phyloP scores from a whole-genome alignment of 1,140 invertebrate species.

The Drosophila ogumai region DNA sequence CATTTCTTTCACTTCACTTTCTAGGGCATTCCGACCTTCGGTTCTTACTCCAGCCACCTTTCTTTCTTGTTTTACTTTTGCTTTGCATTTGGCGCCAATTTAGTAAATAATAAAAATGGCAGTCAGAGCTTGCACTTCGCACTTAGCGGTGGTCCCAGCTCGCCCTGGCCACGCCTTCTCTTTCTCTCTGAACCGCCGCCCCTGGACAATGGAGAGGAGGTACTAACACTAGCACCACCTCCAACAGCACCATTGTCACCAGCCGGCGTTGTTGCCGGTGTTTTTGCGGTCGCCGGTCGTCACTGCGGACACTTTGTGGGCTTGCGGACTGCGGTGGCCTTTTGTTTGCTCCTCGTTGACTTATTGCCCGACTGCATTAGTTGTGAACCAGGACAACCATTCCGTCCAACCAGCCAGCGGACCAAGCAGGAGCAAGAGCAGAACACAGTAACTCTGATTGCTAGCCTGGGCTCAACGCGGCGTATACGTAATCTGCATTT shows the following conservation, averaged over 20 bases:
- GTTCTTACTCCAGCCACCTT: not conserved
- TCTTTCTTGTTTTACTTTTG: constrained; percentile 59
- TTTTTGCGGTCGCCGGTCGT: constrained; percentile 55
- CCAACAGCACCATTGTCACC: constrained; percentile 2
- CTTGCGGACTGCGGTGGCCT: constrained; percentile 60
- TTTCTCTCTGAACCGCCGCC: not conserved
- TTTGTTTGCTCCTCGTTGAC: constrained; percentile 73
- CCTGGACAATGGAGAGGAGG: not conserved
- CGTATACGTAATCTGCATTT: constrained; percentile 79
- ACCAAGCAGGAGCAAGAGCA: constrained; percentile 7
- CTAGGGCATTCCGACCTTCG: constrained; percentile 12
- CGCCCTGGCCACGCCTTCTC: constrained; percentile 10
- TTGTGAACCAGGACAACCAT: constrained; percentile 45
- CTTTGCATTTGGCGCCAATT: constrained; percentile 81
- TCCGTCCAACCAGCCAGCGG: constrained; percentile 4
- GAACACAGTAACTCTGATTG: constrained; percentile 53
- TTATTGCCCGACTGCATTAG: constrained; percentile 76
- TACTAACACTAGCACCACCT: not conserved
- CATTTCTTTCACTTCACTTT: not conserved
- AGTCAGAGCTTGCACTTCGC: constrained; percentile 74
- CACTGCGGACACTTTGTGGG: constrained; percentile 75
- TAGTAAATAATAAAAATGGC: constrained; percentile 80
- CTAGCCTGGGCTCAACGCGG: constrained; percentile 40
- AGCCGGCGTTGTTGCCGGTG: constrained; percentile 32
- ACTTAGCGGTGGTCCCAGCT: constrained; percentile 55